Percentiles rank a stretch among this genome's conserved stretches.
Conservation (phyloP, 23 tunicate genomes). For the Halocynthia roretzi region DNA sequence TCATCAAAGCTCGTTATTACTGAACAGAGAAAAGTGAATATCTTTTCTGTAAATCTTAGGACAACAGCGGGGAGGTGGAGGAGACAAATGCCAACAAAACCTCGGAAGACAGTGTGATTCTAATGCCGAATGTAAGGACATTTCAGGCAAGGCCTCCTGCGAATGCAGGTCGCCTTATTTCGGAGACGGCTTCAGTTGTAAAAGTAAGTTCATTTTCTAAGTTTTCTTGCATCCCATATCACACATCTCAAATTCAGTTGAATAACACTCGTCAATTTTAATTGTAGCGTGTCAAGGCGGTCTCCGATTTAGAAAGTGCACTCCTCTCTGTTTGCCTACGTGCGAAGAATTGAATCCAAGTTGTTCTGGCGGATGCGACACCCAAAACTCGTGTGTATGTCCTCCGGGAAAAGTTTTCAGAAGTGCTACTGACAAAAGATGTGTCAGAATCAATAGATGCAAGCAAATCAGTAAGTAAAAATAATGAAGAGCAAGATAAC, state of each 20-base stretch:
- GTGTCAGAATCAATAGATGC: neutral
- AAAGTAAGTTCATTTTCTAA: neutral
- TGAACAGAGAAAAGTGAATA: too few relatives aligned
- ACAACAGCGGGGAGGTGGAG: neutral
- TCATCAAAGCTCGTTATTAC: too few relatives aligned
- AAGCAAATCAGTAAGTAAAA: neutral
- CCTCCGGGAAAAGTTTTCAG: conserved; percentile 7
- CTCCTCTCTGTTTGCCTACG: neutral
- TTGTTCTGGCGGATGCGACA: neutral
- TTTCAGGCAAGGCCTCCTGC: neutral
- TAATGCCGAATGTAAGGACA: neutral
- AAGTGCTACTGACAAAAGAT: neutral
- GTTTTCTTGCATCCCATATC: neutral
- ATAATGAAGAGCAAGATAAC: too few relatives aligned
- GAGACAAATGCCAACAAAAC: neutral
- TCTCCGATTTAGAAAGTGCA: neutral
- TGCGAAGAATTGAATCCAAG: neutral
- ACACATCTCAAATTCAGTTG: neutral
- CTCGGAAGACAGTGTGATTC: neutral
- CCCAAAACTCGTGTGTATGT: neutral
- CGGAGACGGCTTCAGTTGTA: conserved; percentile 12
- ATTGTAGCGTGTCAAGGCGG: conserved; percentile 5
- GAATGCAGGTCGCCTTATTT: conserved; percentile 5
- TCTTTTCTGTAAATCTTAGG: too few relatives aligned
- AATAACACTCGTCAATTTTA: too few relatives aligned